These are phyloP conservation scores for Salminus brasiliensis DNA, from an alignment of 2,113 vertebrate genomes.

Conservation along the genomic window DNA sequence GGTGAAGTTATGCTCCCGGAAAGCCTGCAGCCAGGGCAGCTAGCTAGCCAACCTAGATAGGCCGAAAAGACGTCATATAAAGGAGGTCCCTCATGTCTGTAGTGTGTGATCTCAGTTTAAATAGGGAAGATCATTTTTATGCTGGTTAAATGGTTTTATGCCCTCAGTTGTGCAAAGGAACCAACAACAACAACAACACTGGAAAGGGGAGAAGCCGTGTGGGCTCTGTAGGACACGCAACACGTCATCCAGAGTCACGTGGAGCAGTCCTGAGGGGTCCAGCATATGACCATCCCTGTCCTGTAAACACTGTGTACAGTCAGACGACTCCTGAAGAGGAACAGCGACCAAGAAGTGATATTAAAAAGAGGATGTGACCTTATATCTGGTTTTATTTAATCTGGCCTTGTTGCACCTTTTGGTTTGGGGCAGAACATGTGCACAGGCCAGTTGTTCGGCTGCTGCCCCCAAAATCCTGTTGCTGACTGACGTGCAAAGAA, in stretches of 20 bases:
- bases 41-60: too few species aligned
- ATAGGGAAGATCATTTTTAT: too few species aligned
- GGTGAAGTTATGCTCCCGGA: too few species aligned
- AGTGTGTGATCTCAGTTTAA: too few species aligned
- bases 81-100: too few species aligned
- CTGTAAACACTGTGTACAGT: background rate
- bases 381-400: background rate
- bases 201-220: background rate
- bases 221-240: background rate
- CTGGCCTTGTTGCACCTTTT: background rate
- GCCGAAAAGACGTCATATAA: too few species aligned
- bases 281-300: background rate
- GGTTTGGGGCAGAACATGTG: background rate
- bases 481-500: background rate
- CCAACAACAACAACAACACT: background rate
- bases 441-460: background rate
- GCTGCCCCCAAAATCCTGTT: background rate
- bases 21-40: too few species aligned
- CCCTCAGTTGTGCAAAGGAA: too few species aligned
- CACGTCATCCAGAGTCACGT: constrained; percentile 3
- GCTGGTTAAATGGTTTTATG: too few species aligned
- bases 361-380: background rate
- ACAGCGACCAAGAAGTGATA: background rate
- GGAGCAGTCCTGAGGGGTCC: background rate
- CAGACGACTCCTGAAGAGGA: background rate